phyloP scores from a whole-genome alignment of 2,888 invertebrate genomes.

The Abrostola tripartita region DNA sequence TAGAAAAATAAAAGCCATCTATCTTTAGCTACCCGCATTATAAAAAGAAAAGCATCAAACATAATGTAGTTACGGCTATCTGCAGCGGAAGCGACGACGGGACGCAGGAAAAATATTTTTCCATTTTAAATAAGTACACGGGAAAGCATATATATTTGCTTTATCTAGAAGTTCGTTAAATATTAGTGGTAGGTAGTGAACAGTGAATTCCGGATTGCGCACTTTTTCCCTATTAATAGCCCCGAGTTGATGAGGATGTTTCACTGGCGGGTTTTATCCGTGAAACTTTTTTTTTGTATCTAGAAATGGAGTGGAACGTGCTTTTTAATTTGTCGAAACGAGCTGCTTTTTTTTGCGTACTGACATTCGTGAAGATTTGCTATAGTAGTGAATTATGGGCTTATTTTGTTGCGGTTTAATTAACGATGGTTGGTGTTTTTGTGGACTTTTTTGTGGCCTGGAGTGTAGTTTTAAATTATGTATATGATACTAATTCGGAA shows the following conservation, averaged over 20 bases:
- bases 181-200: conserved; percentile 81
- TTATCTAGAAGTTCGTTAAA: conserved; percentile 85
- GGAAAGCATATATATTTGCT: conserved; percentile 83
- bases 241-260: conserved; percentile 72
- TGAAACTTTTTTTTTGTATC: conserved; percentile 67
- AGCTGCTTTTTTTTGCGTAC: conserved; percentile 40
- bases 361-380: conserved; percentile 50
- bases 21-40: conserved; percentile 58
- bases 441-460: not conserved
- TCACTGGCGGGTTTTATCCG: conserved; percentile 61
- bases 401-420: conserved; percentile 48
- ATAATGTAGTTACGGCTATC: conserved; percentile 63
- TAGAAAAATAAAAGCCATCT: conserved; percentile 56
- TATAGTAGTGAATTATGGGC: conserved; percentile 39
- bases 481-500: not conserved
- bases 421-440: conserved; percentile 17
- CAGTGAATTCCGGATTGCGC: conserved; percentile 70
- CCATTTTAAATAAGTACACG: conserved; percentile 82
- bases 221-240: conserved; percentile 81
- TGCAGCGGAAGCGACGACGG: conserved; percentile 65
- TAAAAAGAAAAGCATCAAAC: conserved; percentile 63
- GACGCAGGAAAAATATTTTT: conserved; percentile 85
- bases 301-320: conserved; percentile 71
- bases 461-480: not conserved
- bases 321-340: conserved; percentile 66